Percentiles rank a stretch among this genome's conserved stretches.
Conservation (phyloP, 1,140 invertebrate genomes). For the Ditylenchus dipsaci region DNA sequence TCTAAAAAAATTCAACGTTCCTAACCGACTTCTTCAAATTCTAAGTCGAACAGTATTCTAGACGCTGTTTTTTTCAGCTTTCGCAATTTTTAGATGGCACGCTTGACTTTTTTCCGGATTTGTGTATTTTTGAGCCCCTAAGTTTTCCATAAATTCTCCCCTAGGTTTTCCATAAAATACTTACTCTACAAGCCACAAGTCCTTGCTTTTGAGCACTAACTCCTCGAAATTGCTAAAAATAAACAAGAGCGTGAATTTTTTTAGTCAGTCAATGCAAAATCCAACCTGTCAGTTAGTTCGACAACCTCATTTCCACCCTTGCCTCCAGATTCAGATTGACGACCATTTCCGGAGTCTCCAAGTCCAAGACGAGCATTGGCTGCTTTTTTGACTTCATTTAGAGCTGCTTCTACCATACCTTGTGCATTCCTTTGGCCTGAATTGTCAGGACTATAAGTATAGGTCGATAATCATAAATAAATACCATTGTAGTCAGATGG, state of each 20-base stretch:
- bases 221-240: slow-evolving; percentile 72
- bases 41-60: too few species aligned
- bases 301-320: slow-evolving; percentile 69
- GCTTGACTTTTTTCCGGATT: too few species aligned
- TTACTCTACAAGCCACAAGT: slow-evolving; percentile 57
- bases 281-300: slow-evolving; percentile 77
- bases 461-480: too few species aligned
- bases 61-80: too few species aligned
- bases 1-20: too few species aligned
- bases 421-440: slow-evolving; percentile 73
- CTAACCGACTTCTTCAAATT: too few species aligned
- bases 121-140: too few species aligned
- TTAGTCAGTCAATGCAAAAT: neutral
- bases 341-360: slow-evolving; percentile 3
- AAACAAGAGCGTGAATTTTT: neutral
- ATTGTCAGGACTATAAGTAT: slow-evolving; percentile 8
- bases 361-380: slow-evolving; percentile 33
- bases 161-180: slow-evolving; percentile 71
- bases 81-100: too few species aligned
- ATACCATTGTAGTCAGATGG: slow-evolving; percentile 77
- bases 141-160: neutral
- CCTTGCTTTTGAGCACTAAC: slow-evolving; percentile 72
- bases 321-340: slow-evolving; percentile 20
- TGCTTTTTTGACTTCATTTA: slow-evolving; percentile 43
- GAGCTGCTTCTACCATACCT: slow-evolving; percentile 75